phyloP scores from a whole-genome alignment of 2,888 invertebrate species.

The Lepidocyrtoides sp. region DNA sequence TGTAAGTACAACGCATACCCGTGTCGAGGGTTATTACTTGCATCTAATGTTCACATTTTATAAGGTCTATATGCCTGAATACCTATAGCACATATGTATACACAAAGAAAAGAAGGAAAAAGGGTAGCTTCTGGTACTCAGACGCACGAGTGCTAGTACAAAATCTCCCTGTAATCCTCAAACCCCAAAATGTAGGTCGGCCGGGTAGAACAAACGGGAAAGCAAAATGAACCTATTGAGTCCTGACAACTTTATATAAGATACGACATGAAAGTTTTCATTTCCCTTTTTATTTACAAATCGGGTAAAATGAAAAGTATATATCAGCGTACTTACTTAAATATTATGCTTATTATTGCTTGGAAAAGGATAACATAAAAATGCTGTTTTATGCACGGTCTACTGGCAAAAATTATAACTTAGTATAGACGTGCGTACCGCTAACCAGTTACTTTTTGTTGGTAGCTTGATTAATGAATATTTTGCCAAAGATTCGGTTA shows the following conservation, averaged over 20 bases:
- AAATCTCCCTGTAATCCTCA: constrained; percentile 82
- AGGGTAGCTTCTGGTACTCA: not conserved
- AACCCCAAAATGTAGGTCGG: constrained; percentile 53
- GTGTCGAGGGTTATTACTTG: not conserved
- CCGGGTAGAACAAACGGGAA: not conserved
- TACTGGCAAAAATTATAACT: too few relatives aligned
- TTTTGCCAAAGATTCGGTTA: too few relatives aligned
- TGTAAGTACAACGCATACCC: not conserved
- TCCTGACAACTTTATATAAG: not conserved
- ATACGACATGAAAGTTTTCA: not conserved
- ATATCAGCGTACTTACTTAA: too few relatives aligned
- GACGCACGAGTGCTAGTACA: not conserved
- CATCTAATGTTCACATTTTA: too few relatives aligned
- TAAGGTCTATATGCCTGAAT: not conserved
- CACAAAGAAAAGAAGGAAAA: not conserved
- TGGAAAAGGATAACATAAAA: too few relatives aligned
- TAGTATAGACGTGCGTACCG: too few relatives aligned
- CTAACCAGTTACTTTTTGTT: too few relatives aligned
- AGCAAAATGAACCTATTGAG: constrained; percentile 3
- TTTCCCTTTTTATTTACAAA: not conserved
- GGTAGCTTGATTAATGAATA: too few relatives aligned
- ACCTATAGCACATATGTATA: not conserved
- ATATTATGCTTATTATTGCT: too few relatives aligned
- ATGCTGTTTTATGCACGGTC: too few relatives aligned
- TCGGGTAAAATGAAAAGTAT: too few relatives aligned